Base-by-base conservation (phyloP, 2,797 vertebrate species). In the Crocodylus rhombifer region DNA sequence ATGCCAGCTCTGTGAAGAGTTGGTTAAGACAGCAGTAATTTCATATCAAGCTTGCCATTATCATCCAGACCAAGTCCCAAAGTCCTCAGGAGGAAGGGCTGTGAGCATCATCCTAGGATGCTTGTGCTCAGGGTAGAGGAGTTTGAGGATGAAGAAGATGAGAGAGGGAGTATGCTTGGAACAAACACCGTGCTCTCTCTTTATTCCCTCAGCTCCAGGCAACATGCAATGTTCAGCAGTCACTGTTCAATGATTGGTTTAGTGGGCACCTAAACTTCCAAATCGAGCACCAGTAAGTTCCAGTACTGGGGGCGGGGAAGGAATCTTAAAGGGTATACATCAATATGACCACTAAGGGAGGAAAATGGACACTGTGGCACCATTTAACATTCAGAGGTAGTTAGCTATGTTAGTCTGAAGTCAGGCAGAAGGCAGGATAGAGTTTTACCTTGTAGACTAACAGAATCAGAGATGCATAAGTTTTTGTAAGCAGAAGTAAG, bases 191-290 rank as follows among this genome's bases (percentile, higher is more conserved):
- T 58, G 21, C 18, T 4, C 57, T 8, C 14, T 1, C 58, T 56
- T 79, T 69, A 60, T 16, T 5, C 55, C 65, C 61, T 67, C 95
- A 98, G 98, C 97, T 98, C 14, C 98, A 98, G 93, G 98, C 98
- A 33, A 98, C 98, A 2, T 98, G 98, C 80, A 98, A 98, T 0
- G 98, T 98, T 78, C 96, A 97, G 56, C 97, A 98, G 84, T 98
- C 98, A 12, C 78, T 97, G 7, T 98, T 98, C 97, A 98, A 98
- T 0, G 98, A 98, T 92, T 98, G 98, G 98, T 98, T 98, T 91
- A 98, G 97, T 1, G 98, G 98, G 20, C 98, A 98, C 42, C 98
- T 98, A 94, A 98, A 98, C 95, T 98, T 98, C 96, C 98, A 98
- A 93, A 98, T 98, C 0, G 98, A 98, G 90, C 98, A 98, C 95